Evolutionary conservation across 2,113 vertebrate genomes (phyloP).

Genomic region (Lanius collurio): DNA sequence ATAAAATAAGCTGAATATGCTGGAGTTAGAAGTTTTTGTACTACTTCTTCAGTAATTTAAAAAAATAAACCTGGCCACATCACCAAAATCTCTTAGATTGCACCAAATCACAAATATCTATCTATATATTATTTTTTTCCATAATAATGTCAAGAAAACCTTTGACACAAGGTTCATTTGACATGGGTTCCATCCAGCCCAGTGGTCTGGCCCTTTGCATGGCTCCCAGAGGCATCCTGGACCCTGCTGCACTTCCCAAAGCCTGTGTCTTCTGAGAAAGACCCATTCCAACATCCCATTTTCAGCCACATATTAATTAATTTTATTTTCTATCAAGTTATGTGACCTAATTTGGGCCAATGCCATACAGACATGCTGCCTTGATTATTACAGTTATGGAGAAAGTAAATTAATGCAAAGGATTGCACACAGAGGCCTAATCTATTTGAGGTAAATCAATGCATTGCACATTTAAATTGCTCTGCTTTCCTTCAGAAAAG

Average conservation of each 20-base stretch:
- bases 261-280: neutral
- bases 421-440: conserved; percentile 72
- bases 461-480: conserved; percentile 73
- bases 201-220: neutral
- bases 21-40: neutral
- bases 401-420: conserved; percentile 74
- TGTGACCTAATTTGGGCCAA: conserved; percentile 15
- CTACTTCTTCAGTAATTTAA: neutral
- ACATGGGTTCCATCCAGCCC: neutral
- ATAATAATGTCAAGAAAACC: neutral
- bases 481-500: conserved; percentile 77
- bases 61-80: neutral
- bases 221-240: neutral
- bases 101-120: neutral
- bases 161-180: neutral
- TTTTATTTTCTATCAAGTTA: conserved; percentile 47
- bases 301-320: conserved; percentile 12
- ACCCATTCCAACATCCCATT: neutral
- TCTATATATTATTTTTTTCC: no score
- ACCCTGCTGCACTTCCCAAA: accelerated
- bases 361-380: neutral
- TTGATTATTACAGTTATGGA: conserved; percentile 63
- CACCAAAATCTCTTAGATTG: neutral
- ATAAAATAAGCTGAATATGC: neutral
- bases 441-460: conserved; percentile 80